Percentiles rank a stretch among this genome's conserved stretches.
phyloP scores from a whole-genome alignment of 1,140 invertebrate species.

The Drosophila guanche region DNA sequence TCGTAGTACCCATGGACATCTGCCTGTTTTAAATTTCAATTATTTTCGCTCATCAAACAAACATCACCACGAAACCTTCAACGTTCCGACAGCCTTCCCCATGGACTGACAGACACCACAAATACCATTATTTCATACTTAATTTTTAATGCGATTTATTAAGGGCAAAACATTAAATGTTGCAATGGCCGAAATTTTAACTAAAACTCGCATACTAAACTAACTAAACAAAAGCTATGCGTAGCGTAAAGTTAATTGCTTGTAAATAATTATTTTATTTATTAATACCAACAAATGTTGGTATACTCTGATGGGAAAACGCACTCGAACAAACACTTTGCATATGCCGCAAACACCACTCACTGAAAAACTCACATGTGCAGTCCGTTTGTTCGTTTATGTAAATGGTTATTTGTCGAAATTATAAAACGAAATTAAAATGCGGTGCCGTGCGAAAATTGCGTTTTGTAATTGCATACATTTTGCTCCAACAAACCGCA shows the following conservation, averaged over 20 bases:
- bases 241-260: conserved; percentile 70
- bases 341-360: conserved; percentile 26
- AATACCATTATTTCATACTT: conserved; percentile 16
- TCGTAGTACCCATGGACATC: too few relatives aligned
- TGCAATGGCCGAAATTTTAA: conserved; percentile 29
- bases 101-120: conserved; percentile 3
- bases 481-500: conserved; percentile 53
- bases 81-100: conserved; percentile 1
- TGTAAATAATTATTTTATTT: conserved; percentile 80
- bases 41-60: too few relatives aligned
- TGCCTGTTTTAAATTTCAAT: too few relatives aligned
- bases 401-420: conserved; percentile 69
- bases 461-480: conserved; percentile 57
- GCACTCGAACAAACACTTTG: conserved; percentile 60
- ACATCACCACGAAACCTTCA: too few relatives aligned
- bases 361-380: conserved; percentile 1
- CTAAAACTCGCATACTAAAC: conserved; percentile 39
- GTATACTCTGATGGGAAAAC: conserved; percentile 35
- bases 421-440: conserved; percentile 70
- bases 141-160: conserved; percentile 15
- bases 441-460: conserved; percentile 60
- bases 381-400: conserved; percentile 18
- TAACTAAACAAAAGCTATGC: conserved; percentile 47
- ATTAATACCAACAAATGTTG: conserved; percentile 40
- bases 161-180: conserved; percentile 12